Evolutionary conservation across 2,797 vertebrate genomes (phyloP).

Genomic region (Choloepus didactylus): DNA sequence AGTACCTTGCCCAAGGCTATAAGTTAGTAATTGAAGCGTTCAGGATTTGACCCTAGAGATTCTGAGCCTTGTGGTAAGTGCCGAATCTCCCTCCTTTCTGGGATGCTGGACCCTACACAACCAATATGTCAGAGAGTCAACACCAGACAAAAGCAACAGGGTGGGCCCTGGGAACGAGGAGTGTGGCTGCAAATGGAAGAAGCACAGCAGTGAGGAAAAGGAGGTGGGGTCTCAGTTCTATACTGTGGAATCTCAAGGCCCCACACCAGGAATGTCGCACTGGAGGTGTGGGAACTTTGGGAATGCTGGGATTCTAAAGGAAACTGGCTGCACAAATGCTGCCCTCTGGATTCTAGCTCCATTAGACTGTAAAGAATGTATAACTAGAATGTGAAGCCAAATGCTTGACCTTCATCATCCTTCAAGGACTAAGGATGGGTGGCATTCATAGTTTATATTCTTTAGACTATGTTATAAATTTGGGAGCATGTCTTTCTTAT

Average conservation of each 20-base stretch:
- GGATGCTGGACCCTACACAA: not conserved
- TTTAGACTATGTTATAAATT: not conserved
- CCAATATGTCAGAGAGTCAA: not conserved
- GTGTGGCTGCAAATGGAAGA: accelerated
- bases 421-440: not conserved
- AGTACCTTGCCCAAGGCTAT: not conserved
- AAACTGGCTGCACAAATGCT: conserved; percentile 7
- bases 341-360: conserved; percentile 51
- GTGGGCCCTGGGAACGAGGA: not conserved
- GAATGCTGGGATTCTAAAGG: conserved; percentile 10
- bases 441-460: not conserved
- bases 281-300: not conserved
- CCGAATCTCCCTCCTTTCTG: not conserved
- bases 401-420: conserved; percentile 25
- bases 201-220: not conserved
- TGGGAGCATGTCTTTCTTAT: not conserved
- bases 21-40: not conserved
- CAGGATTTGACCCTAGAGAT: not conserved
- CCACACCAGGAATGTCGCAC: not conserved
- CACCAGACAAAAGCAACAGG: not conserved
- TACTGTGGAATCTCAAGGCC: not conserved
- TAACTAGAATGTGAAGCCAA: conserved; percentile 44
- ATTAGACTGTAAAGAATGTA: conserved; percentile 54
- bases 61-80: not conserved
- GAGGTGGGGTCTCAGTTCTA: not conserved